These are phyloP conservation scores for Tribolium castaneum DNA, from an alignment of 1,140 invertebrate genomes.

Conservation along the genomic window DNA sequence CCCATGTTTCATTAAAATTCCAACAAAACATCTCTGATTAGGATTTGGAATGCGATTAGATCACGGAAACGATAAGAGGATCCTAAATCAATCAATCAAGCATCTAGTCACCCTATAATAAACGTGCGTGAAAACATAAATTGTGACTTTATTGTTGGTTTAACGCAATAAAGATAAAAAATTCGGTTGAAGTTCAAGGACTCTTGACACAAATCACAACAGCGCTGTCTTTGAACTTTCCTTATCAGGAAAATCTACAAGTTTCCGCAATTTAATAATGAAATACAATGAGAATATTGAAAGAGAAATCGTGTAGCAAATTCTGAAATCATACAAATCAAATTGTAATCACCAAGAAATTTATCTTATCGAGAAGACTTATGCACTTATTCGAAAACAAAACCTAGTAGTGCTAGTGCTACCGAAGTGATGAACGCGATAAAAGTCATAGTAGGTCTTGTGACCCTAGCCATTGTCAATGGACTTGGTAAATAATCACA, in stretches of 20 bases:
- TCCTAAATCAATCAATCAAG: neutral
- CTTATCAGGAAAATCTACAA: neutral
- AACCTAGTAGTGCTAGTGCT: neutral
- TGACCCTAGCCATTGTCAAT: neutral
- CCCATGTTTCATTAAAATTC: neutral
- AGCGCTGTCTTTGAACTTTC: neutral
- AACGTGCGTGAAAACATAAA: too few relatives aligned
- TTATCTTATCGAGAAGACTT: conserved; percentile 1
- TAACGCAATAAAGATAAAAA: conserved; percentile 5
- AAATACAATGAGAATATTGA: neutral
- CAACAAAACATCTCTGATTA: neutral
- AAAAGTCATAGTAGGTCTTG: neutral
- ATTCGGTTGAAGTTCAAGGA: conserved; percentile 3
- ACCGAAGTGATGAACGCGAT: neutral
- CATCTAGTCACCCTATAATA: neutral
- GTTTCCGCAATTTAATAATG: neutral
- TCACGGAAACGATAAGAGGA: neutral
- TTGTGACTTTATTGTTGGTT: neutral
- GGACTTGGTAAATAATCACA: neutral
- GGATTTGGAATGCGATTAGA: neutral
- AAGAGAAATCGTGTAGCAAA: neutral
- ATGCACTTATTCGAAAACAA: conserved; percentile 3
- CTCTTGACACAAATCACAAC: neutral
- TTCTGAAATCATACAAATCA: neutral
- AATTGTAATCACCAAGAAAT: neutral